These are phyloP conservation scores for Arothron firmamentum DNA, from an alignment of 2,113 vertebrate genomes.

Conservation along the genomic window DNA sequence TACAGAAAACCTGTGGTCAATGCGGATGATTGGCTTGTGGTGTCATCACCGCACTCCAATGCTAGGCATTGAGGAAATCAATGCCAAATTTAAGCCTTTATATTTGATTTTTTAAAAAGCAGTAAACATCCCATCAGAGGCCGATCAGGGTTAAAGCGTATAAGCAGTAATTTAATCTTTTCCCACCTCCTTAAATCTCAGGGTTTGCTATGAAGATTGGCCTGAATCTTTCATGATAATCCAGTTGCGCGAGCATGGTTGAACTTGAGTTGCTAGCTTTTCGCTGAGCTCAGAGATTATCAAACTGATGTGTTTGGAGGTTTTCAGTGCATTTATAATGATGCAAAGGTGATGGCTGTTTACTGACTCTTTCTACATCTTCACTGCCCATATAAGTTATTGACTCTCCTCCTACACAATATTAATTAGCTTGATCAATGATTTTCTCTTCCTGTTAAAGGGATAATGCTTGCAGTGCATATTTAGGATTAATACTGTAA, in stretches of 20 bases:
- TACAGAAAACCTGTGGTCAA: slow-evolving; percentile 8
- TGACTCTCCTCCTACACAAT: neutral
- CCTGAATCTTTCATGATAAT: slow-evolving; percentile 30
- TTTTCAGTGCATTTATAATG: slow-evolving; percentile 8
- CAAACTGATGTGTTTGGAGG: slow-evolving; percentile 6
- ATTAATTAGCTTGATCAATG: slow-evolving; percentile 12
- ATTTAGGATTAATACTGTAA: no score
- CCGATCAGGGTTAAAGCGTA: neutral
- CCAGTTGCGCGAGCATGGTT: slow-evolving; percentile 1
- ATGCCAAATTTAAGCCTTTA: no score
- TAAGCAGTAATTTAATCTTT: slow-evolving; percentile 10
- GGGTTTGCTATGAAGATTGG: slow-evolving; percentile 13
- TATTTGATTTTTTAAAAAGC: neutral
- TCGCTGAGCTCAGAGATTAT: slow-evolving; percentile 17
- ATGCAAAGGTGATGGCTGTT: slow-evolving; percentile 1
- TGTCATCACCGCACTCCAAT: no score
- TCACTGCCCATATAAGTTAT: neutral
- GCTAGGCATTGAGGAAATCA: no score
- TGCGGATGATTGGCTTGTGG: no score
- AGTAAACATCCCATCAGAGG: neutral
- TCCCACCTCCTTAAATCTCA: slow-evolving; percentile 4
- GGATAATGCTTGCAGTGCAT: slow-evolving; percentile 5
- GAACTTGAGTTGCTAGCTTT: neutral
- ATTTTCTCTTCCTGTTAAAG: slow-evolving; percentile 6
- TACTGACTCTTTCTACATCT: neutral